Evolutionary conservation across 1,140 invertebrate genomes (phyloP).

Genomic region (Macrobrachium rosenbergii): DNA sequence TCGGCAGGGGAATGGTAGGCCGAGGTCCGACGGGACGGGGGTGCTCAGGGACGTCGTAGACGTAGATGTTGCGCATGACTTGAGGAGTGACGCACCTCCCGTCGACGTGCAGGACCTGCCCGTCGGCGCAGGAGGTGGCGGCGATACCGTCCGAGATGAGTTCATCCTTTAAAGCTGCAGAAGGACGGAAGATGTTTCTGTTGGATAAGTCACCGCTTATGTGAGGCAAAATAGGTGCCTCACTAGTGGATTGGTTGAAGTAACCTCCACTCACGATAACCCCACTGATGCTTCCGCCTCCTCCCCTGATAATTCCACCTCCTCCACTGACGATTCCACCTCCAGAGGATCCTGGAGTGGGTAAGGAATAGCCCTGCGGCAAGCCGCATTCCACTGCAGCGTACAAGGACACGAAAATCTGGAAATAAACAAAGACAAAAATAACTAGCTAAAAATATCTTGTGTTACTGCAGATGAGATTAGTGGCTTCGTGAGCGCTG

Average conservation of each 20-base stretch:
- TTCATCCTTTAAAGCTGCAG: no score
- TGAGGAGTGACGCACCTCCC: constrained; percentile 55
- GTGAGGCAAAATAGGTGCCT: not conserved
- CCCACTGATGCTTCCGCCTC: not conserved
- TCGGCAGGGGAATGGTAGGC: constrained; percentile 44
- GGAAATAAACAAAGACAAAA: not conserved
- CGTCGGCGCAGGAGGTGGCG: constrained; percentile 23
- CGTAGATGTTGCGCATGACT: constrained; percentile 54
- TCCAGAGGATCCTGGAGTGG: no score
- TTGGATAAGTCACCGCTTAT: no score
- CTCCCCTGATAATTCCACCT: no score
- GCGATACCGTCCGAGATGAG: no score
- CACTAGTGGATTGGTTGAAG: no score
- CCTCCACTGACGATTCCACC: no score
- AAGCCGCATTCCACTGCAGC: not conserved
- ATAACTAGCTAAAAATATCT: no score
- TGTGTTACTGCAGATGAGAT: no score
- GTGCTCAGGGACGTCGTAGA: constrained; percentile 52
- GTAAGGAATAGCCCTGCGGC: no score
- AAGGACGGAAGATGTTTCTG: no score
- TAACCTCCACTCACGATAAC: constrained; percentile 4
- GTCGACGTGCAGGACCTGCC: constrained; percentile 51
- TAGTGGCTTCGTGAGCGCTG: no score
- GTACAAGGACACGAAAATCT: not conserved
- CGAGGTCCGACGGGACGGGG: constrained; percentile 37